Evolutionary conservation across 92 coral and sea anemone genomes (phyloP).

Genomic region (Porites rus): DNA sequence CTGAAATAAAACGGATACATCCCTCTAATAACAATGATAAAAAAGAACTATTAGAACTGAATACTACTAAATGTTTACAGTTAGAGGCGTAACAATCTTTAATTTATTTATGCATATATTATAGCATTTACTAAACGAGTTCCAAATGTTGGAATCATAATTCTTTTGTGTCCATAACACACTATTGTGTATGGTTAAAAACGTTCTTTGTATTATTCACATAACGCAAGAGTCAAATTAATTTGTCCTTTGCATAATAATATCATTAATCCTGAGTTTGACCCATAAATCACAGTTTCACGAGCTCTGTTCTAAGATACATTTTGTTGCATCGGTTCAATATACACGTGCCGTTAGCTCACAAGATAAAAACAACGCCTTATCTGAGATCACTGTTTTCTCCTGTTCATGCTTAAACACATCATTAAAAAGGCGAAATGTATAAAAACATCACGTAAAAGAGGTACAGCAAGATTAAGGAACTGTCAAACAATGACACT

Average conservation of each 20-base stretch:
- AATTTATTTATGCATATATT: constrained; percentile 77
- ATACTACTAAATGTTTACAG: constrained; percentile 5
- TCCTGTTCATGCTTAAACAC: neutral
- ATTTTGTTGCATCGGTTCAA: neutral
- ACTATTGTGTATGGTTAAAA: constrained; percentile 27
- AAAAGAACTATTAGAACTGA: neutral
- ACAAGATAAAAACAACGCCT: constrained; percentile 23
- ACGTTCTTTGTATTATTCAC: constrained; percentile 25
- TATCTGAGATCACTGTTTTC: neutral
- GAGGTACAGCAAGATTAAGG: neutral
- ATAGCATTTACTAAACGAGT: constrained; percentile 68
- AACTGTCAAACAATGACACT: neutral
- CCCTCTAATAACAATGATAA: constrained; percentile 27
- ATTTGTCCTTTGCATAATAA: constrained; percentile 24
- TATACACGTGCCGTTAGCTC: neutral
- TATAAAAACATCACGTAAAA: neutral
- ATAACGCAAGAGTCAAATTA: neutral
- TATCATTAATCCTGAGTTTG: constrained; percentile 7
- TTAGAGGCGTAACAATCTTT: constrained; percentile 8
- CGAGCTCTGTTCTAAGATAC: constrained; percentile 6
- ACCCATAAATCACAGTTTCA: constrained; percentile 31
- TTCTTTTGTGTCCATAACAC: constrained; percentile 34
- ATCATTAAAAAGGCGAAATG: neutral
- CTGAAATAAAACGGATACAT: constrained; percentile 16
- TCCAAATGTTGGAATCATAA: constrained; percentile 80